Conservation (phyloP, 37 sponge, comb jelly and placozoan species). For the Dysidea cf. avara region DNA sequence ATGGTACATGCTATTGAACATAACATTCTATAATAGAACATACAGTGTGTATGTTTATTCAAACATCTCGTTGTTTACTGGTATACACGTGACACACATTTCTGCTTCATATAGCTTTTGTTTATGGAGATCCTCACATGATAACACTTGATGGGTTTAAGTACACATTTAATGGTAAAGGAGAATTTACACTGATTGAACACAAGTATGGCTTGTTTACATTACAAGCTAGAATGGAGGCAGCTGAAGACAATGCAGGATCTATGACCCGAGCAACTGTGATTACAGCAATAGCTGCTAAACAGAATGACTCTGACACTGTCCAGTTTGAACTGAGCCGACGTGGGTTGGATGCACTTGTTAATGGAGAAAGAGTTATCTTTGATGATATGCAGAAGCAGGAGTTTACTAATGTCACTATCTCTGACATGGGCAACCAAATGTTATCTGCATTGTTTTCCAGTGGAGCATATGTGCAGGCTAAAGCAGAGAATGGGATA, state of each 20-base stretch:
- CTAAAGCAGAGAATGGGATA: no score
- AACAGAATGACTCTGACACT: no score
- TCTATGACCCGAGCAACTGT: slow-evolving; percentile 35
- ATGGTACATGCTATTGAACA: no score
- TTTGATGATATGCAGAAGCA: slow-evolving; percentile 2
- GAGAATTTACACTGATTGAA: slow-evolving; percentile 63
- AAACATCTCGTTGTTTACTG: background rate
- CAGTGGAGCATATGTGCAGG: no score
- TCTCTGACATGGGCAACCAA: no score
- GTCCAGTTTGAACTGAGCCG: slow-evolving; percentile 15
- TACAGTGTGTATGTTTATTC: background rate
- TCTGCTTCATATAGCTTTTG: slow-evolving; percentile 37
- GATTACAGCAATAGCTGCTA: slow-evolving; percentile 61
- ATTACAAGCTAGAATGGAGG: slow-evolving; percentile 63
- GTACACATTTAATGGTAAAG: slow-evolving; percentile 74
- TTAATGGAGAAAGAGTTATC: slow-evolving; percentile 26
- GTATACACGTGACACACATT: background rate
- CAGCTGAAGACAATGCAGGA: slow-evolving; percentile 10
- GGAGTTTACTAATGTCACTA: background rate
- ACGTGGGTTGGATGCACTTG: no score
- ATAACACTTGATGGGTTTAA: no score
- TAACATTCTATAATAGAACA: no score
- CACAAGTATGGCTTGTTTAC: slow-evolving; percentile 47
- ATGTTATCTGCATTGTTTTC: no score
- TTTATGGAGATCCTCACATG: slow-evolving; percentile 75